Conservation (phyloP, 2,888 invertebrate species). For the Aleiodes leptofemur region DNA sequence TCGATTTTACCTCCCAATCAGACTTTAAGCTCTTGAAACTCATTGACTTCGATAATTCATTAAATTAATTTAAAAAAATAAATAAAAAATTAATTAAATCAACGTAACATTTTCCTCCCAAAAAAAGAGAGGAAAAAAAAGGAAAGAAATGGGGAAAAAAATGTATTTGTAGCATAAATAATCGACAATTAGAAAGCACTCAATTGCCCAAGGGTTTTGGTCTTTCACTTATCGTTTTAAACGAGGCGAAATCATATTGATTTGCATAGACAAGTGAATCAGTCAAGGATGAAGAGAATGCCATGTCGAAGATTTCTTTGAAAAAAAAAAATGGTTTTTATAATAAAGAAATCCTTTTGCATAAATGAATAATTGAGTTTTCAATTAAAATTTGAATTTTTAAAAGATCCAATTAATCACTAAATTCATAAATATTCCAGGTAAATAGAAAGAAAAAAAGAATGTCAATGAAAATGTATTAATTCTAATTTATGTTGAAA, state of each 20-base stretch:
- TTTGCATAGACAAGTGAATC: conserved; percentile 41
- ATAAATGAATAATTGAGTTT: too few relatives aligned
- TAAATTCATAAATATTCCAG: too few relatives aligned
- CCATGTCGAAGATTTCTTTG: too few relatives aligned
- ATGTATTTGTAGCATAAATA: conserved; percentile 38
- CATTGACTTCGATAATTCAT: background rate
- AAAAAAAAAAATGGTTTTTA: too few relatives aligned
- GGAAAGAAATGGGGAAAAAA: background rate
- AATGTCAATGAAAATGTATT: too few relatives aligned
- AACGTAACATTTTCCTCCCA: background rate
- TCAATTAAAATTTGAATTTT: too few relatives aligned
- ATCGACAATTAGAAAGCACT: conserved; percentile 42
- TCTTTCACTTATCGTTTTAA: conserved; percentile 29
- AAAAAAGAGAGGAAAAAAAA: conserved; percentile 1
- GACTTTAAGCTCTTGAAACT: background rate
- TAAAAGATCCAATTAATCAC: too few relatives aligned
- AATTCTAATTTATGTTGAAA: too few relatives aligned
- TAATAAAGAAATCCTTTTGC: too few relatives aligned
- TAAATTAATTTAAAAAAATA: background rate
- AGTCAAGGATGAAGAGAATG: conserved; percentile 8
- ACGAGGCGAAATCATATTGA: conserved; percentile 38
- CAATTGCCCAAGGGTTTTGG: conserved; percentile 24
- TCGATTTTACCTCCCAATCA: background rate
- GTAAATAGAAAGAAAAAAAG: too few relatives aligned
- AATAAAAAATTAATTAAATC: background rate